Evolutionary conservation across 2,888 invertebrate species (phyloP).

Genomic region (Dynastes hyllus): DNA sequence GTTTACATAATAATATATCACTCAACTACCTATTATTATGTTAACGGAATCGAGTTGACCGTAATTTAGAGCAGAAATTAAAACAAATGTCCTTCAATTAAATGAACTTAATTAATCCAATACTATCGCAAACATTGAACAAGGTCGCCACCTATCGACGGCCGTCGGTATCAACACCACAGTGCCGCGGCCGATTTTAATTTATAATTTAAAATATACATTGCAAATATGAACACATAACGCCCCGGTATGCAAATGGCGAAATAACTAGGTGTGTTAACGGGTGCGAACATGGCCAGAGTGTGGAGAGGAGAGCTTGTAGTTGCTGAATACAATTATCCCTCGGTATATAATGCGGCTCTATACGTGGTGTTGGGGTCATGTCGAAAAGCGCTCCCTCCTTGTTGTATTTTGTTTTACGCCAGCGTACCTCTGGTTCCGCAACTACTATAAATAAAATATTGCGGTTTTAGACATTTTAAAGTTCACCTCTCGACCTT

Average conservation of each 20-base stretch:
- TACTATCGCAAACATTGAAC: slow-evolving; percentile 24
- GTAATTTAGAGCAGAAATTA: slow-evolving; percentile 19
- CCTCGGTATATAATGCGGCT: slow-evolving; percentile 14
- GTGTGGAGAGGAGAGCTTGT: slow-evolving; percentile 1
- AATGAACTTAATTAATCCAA: slow-evolving; percentile 35
- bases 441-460: slow-evolving; percentile 30
- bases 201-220: slow-evolving; percentile 51
- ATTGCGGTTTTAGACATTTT: slow-evolving; percentile 35
- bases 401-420: slow-evolving; percentile 19
- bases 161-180: slow-evolving; percentile 4
- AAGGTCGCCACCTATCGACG: background rate
- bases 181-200: slow-evolving; percentile 26
- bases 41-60: background rate
- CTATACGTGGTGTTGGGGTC: slow-evolving; percentile 4
- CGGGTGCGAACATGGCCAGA: slow-evolving; percentile 29
- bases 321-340: slow-evolving; percentile 42
- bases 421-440: background rate
- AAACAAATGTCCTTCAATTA: slow-evolving; percentile 31
- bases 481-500: slow-evolving; percentile 23
- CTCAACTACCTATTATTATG: background rate
- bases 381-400: background rate
- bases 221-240: slow-evolving; percentile 47
- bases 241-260: slow-evolving; percentile 44
- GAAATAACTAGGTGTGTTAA: slow-evolving; percentile 49
- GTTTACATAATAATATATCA: background rate